Base-by-base conservation (phyloP, 1,140 invertebrate species). In the Drosophila varians region DNA sequence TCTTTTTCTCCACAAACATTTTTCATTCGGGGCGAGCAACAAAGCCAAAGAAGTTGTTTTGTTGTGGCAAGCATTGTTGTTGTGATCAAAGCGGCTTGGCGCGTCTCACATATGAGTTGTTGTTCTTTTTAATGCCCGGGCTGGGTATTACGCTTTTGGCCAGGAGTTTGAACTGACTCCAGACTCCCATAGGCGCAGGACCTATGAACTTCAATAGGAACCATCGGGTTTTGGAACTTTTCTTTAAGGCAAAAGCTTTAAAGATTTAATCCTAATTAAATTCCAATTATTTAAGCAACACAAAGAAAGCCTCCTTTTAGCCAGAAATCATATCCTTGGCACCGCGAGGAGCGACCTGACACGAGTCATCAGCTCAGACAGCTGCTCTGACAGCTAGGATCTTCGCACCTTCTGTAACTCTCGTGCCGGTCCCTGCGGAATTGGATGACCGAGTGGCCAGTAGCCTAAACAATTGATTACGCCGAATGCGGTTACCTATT, bases 61-160 rank as follows among this genome's bases (percentile, higher is more conserved):
- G 82, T 87, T 87, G 82, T 87, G 82, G 82, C 82, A 87, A 87
- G 82, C 77, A 87, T 87, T 87, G 82, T 87, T 75, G 83, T 77
- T 77, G 83, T 88, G 82, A 87, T 87, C 82, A 87, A 87, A 87
- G 82, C 82, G 82, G 83, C 77, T 83, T 88, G 64, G 73, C 82
- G 82, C 82, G 77, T 62, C 69, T 73, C 69, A 82, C 79, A 82
- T 72, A 72, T 80, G 77, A 80, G 77, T 80, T 79, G 77, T 80
- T 61, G 65, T 72, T 75, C 66, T 77, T 49, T 36, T 11, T 36
- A 14, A n/a, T n/a, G n/a, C 11, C 12, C 12, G 7, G 2, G n/a
- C 4, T n/a, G 34, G 12, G 36, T 38, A 38, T 31, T n/a, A 11
- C 28, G n/a, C 8, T 31, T 31, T 2, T 31, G 28, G 9, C 3